Conservation (phyloP, 2,113 vertebrate species). For the Ariopsis seemanni region DNA sequence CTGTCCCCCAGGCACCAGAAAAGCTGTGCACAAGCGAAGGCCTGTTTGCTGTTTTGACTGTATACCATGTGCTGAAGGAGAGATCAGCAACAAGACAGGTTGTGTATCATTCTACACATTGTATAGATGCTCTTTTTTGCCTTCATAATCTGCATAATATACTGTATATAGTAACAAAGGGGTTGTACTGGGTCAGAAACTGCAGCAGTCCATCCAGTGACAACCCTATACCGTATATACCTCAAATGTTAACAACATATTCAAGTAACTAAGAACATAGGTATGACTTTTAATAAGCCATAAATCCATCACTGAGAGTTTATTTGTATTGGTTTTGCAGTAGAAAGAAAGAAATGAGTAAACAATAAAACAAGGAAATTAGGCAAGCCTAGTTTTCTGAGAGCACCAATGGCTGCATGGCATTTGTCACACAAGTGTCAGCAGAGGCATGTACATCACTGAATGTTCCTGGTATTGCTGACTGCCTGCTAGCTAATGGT, state of each 20-base stretch:
- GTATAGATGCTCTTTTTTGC: not conserved
- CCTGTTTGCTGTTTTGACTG: conserved; percentile 70
- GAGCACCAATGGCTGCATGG: not conserved
- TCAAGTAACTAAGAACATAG: not conserved
- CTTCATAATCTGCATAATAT: not conserved
- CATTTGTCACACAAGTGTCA: not conserved
- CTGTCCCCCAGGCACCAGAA: conserved; percentile 66
- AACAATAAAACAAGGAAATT: not conserved
- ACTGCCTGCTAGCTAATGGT: not conserved
- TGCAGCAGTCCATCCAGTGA: not conserved
- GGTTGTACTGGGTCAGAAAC: not conserved
- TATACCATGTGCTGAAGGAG: conserved; percentile 69
- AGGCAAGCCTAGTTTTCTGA: not conserved
- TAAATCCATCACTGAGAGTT: not conserved
- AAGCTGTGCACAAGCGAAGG: conserved; percentile 65
- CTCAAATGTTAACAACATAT: not conserved
- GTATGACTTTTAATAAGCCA: not conserved
- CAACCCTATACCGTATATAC: not conserved
- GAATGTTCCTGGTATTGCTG: not conserved
- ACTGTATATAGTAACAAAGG: not conserved
- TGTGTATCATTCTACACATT: not conserved
- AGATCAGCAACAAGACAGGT: conserved; percentile 72
- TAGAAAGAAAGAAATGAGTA: not conserved
- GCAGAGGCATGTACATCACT: not conserved
- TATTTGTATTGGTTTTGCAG: not conserved